phyloP scores from a whole-genome alignment of 2,888 invertebrate species.

The Fissipunctia ypsillon region DNA sequence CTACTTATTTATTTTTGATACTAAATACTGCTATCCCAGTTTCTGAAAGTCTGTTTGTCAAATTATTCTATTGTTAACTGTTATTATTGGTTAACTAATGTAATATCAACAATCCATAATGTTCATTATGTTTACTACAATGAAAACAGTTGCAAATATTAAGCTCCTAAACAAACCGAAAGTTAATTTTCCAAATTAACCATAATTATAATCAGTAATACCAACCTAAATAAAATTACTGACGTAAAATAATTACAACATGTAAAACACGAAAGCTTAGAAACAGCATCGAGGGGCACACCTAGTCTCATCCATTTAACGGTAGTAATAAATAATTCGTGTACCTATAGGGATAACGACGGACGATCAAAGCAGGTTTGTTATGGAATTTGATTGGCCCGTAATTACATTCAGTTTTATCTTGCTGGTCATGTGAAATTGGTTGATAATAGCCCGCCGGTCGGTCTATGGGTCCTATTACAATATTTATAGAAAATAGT shows the following conservation, averaged over 20 bases:
- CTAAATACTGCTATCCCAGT: too few relatives aligned
- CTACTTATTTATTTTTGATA: background rate
- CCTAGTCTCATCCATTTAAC: slow-evolving; percentile 61
- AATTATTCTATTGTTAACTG: background rate
- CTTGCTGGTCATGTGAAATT: slow-evolving; percentile 65
- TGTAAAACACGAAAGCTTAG: background rate
- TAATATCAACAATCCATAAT: background rate
- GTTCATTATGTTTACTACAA: background rate
- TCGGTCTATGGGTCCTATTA: slow-evolving; percentile 35
- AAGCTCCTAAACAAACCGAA: background rate
- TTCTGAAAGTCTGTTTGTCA: background rate
- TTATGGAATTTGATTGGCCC: slow-evolving; percentile 73
- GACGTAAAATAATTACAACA: background rate
- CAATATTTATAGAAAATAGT: slow-evolving; percentile 36
- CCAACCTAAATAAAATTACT: background rate
- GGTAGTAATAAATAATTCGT: slow-evolving; percentile 72
- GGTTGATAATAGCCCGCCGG: slow-evolving; percentile 51
- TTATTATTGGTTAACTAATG: background rate
- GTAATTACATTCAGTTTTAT: slow-evolving; percentile 70
- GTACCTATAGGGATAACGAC: slow-evolving; percentile 71
- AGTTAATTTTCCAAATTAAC: background rate
- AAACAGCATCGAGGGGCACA: slow-evolving; percentile 55
- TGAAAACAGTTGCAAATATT: background rate
- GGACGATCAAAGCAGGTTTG: slow-evolving; percentile 69
- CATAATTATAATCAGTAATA: background rate